Evolutionary conservation across 2,888 invertebrate species (phyloP), one percentile per base, ranked within the genome.

Genomic region (Netelia melanura): DNA sequence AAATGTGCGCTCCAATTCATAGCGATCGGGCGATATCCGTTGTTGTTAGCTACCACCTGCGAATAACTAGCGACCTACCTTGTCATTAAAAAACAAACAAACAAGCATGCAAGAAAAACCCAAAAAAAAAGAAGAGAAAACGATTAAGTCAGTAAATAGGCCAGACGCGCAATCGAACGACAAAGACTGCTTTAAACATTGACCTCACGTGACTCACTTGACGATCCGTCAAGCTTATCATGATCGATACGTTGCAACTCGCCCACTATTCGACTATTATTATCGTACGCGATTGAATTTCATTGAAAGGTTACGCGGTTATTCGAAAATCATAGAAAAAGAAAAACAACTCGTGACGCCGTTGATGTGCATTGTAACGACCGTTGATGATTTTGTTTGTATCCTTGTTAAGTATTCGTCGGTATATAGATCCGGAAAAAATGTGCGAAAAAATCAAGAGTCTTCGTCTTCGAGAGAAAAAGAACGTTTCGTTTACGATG

Each of bases 1-100:
- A 38, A 65, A 3, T 68, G 62, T 56, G 56, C 70, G 54, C 52
- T 21, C 43, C 38, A 43, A 72, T 56, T 23, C 17, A 52, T 71
- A 38, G 54, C 64, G 21, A 62, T 58, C 64, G 58, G 61, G 76
- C 25, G 62, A 74, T 25, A 68, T 84, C 48, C 64, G 77, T 84
- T 84, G 70, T 84, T 84, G 62, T 84, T 77, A 48, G n/a, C 61
- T 44, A 30, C 74, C 67, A 81, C 68, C 62, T 75, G 84, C 43
- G 67, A 78, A 78, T 64, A 38, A 81, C 56, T 70, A 77, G 64
- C 61, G 17, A 78, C 43, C 30, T 64, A 81, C 52, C 10, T 70
- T 76, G 52, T 62, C 0, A 30, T 48, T 61, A 52, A 48, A 9
- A 65, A 56, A 76, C 9, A 11, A 72, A 72, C 3, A 10, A n/a